Base-by-base conservation (phyloP, 1,140 invertebrate species). In the Colletes gigas region DNA sequence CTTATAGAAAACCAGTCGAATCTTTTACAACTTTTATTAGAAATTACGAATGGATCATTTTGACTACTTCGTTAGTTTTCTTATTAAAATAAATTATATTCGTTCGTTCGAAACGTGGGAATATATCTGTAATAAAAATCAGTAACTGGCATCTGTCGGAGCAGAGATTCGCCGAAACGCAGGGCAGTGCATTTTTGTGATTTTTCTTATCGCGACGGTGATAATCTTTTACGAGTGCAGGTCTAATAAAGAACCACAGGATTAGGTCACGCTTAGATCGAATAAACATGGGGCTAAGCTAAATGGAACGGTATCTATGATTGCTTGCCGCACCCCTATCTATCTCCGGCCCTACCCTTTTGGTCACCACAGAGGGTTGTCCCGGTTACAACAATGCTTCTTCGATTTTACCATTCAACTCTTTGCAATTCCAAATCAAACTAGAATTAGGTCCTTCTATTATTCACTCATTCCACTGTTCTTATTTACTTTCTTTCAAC, bases 301-400 rank as follows among this genome's bases (percentile, higher is more conserved):
- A 88, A 90, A 90, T 88, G 85, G 88, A 84, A 84, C 86, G 80
- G 81, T 88, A 84, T 83, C 83, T 88, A 84, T 88, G 80, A 88
- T 81, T 86, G 81, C 69, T 14, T 67, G 71, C 84, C 86, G 84
- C 87, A 47, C 87, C 87, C 80, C 75, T 65, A 77, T 78, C 86
- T 84, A 86, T 86, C 82, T 88, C 77, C 86, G 84, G 86, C 87
- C 87, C 86, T 79, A 88, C 87, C 87, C 82, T 88, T 76, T 88
- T 54, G 70, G 77, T 88, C 82, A 83, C 75, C 76, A 66, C 74
- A 83, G 59, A 73, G 83, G 78, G 68, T 83, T 83, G 77, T 62
- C 57, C 73, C 65, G 77, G 65, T 83, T 85, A 83, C 76, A 77
- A 70, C 60, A 54, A 82, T 76, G n/a, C 15, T 79, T 81, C 78